Base-by-base conservation (phyloP, 2,888 invertebrate genomes). In the Diarsia brunnea region DNA sequence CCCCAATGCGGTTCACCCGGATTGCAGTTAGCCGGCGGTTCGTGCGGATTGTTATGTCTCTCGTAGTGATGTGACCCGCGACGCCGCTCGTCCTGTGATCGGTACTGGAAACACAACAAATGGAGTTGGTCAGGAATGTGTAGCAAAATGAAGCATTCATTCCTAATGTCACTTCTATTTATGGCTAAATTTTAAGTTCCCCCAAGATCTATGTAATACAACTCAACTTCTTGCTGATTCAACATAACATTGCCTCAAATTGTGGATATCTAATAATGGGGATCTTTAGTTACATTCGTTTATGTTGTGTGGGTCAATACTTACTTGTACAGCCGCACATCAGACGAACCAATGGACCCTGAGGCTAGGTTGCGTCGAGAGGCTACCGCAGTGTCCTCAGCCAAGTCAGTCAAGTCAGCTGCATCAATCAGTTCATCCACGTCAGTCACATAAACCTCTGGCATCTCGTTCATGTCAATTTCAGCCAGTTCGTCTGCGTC, bases 21-120 rank as follows among this genome's bases (percentile, higher is more conserved):
- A 79, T 51, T 11, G 78, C 78, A 63, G 38, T 49, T 8, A 76
- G 19, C 14, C 27, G 70, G 16, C 53, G 38, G 38, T 55, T 79
- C 0, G 76, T 70, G n/a, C 27, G 49, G n/a, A 78, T 0, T 7
- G 11, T 47, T 11, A 24, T 55, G 11, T 63, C 53, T 47, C 63
- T 55, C 2, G 21, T 1, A 19, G 38, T 19, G 38, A 7, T 53
- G 16, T 10, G 19, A 70, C 38, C 38, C 38, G 47, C 14, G 3
- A 78, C 4, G 14, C 53, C 70, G 19, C 53, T 63, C 53, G 38
- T 53, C 4, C 61, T 61, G 47, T 55, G 5, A n/a, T 27, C 27
- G 38, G 0, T 0, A 58, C 75, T 75, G 67, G 11, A 67, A 75
- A 60, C n/a, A 58, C 19, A 31, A 60, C 60, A 60, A 31, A 60